Percentiles rank a stretch among this genome's conserved stretches.
Evolutionary conservation across 2,888 invertebrate genomes (phyloP).

Genomic region (Nezara viridula): DNA sequence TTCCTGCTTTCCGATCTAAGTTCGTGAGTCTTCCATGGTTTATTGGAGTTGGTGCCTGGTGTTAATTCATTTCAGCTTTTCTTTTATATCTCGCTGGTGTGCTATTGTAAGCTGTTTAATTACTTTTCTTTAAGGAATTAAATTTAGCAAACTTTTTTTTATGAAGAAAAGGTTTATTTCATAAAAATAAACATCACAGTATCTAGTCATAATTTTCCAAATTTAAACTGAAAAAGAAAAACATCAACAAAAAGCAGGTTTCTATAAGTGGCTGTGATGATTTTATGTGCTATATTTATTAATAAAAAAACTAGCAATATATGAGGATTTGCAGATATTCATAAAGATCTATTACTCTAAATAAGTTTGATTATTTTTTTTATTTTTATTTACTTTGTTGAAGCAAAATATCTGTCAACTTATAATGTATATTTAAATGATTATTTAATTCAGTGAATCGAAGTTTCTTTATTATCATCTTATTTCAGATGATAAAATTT

Average conservation of each 20-base stretch:
- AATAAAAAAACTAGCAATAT: neutral
- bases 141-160: neutral
- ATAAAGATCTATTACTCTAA: constrained; percentile 7
- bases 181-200: constrained; percentile 45
- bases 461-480: no score
- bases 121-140: neutral
- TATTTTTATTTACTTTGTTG: neutral
- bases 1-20: neutral
- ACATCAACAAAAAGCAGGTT: constrained; percentile 10
- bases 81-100: neutral
- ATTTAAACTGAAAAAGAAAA: neutral
- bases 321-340: neutral
- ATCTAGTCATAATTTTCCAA: constrained; percentile 37
- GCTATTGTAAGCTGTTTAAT: neutral
- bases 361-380: neutral
- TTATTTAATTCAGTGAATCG: neutral
- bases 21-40: neutral
- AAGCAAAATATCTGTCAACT: neutral
- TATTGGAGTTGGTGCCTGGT: constrained; percentile 15
- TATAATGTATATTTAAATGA: neutral
- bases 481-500: neutral
- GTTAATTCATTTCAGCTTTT: neutral
- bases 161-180: constrained; percentile 35
- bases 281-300: constrained; percentile 13
- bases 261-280: constrained; percentile 45